Base-by-base conservation (phyloP, 2,797 vertebrate genomes). In the Cirrhinus molitorella region DNA sequence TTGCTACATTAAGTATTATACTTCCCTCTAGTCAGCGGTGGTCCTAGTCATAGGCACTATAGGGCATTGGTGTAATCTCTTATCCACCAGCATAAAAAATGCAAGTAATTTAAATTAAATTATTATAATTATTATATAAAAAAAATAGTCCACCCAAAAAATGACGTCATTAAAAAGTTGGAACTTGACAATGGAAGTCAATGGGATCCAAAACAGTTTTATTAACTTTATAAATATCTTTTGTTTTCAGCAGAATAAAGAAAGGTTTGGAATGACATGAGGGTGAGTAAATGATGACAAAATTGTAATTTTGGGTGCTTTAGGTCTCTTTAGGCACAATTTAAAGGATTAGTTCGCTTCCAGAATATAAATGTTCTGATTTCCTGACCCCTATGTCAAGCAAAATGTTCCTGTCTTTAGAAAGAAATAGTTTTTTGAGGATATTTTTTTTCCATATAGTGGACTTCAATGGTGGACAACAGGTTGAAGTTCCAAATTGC, bases 1-100 rank as follows among this genome's bases (percentile, higher is more conserved):
- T 76, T 76, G 53, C 34, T 28, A 75, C 34, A 76, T 59, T 76
- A 76, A 25, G 37, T 76, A 59, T 76, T 43, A 57, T 17, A 25
- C 34, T 40, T 73, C 19, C 47, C 47, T 53, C 16, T 72, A 21
- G 70, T 51, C 28, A 53, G 23, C 10, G 17, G 47, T 73, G 47
- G 70, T 51, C 28, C 28, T 12, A 11, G 25, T 53, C 17, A 34
- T 53, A 11, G 12, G 65, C 34, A 0, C 40, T 45, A 47, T 47
- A 16, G 17, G 19, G 31, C 3, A 31, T 28, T 5, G 40, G 21
- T 57, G 12, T 16, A 4, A 57, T 55, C 4, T 37, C 21, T 57
- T 21, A 34, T n/a, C 16, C 8, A 19, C 8, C 28, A 19, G 28
- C 16, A 65, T 65, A 10, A 65, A 65, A 59, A 63, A 28, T 28